Conservation (phyloP, 2,888 invertebrate species). For the Lochmaea crataegi region DNA sequence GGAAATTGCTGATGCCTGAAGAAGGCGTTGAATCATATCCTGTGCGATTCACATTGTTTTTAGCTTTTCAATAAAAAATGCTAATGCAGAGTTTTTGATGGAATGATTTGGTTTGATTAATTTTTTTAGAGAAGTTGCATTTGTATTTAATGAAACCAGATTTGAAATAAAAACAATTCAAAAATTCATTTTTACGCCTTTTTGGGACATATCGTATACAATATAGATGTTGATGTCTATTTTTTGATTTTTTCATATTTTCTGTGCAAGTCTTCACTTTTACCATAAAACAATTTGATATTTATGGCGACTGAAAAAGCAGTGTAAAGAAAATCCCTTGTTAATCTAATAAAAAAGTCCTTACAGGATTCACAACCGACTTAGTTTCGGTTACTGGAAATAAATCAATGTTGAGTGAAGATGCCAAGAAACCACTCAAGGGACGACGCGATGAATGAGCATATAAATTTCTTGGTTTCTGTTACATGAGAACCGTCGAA, state of each 20-base stretch:
- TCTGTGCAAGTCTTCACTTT: background rate
- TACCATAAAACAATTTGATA: background rate
- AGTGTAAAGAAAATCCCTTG: background rate
- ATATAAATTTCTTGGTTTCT: conserved; percentile 35
- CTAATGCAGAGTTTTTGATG: too few relatives aligned
- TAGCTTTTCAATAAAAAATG: too few relatives aligned
- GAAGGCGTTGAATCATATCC: too few relatives aligned
- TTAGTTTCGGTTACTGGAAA: conserved; percentile 20
- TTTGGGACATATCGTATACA: too few relatives aligned
- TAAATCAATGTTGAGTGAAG: conserved; percentile 31
- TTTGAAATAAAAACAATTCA: too few relatives aligned
- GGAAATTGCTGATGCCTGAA: too few relatives aligned
- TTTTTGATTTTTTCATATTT: background rate
- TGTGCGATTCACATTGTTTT: too few relatives aligned
- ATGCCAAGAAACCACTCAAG: conserved; percentile 36
- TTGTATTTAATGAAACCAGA: too few relatives aligned
- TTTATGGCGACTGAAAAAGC: background rate
- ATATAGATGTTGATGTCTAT: too few relatives aligned
- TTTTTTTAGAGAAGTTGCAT: too few relatives aligned
- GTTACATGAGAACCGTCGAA: conserved; percentile 32
- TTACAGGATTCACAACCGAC: conserved; percentile 13
- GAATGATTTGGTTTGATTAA: too few relatives aligned
- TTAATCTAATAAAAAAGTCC: conserved; percentile 15
- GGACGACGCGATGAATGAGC: conserved; percentile 14
- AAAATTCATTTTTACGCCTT: too few relatives aligned